Evolutionary conservation across 2,113 vertebrate genomes (phyloP).

Genomic region (Apteryx mantelli): DNA sequence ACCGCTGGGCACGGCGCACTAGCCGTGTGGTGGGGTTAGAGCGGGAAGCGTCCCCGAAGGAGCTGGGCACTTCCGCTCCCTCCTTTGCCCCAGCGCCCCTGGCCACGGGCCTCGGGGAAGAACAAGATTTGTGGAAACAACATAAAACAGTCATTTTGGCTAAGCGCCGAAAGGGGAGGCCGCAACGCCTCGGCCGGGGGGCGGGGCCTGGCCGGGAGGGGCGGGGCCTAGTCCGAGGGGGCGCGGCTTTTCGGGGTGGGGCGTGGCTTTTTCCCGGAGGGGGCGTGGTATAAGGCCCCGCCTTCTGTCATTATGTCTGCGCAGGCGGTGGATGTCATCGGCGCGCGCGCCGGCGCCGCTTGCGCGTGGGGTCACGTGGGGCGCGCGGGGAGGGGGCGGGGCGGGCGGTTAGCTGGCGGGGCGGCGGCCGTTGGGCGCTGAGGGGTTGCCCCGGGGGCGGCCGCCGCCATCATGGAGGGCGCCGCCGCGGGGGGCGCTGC

Average conservation of each 20-base stretch:
- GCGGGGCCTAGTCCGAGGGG: not conserved
- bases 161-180: rapidly evolving
- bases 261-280: rapidly evolving
- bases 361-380: not conserved
- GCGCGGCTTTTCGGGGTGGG: rapidly evolving
- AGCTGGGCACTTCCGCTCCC: no score
- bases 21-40: no score
- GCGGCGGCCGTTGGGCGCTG: not conserved
- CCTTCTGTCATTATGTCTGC: rapidly evolving
- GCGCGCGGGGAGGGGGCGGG: not conserved
- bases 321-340: not conserved
- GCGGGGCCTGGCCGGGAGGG: not conserved
- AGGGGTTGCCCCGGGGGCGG: not conserved
- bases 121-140: no score
- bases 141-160: no score
- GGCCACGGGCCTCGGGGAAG: not conserved
- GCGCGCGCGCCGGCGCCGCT: not conserved
- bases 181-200: rapidly evolving
- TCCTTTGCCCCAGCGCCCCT: no score
- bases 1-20: no score
- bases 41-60: no score
- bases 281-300: not conserved
- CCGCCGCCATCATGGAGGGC: no score
- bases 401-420: rapidly evolving
- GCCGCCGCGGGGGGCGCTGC: not conserved